Base-by-base conservation (phyloP, 2,797 vertebrate genomes). In the Typhlichthys subterraneus region DNA sequence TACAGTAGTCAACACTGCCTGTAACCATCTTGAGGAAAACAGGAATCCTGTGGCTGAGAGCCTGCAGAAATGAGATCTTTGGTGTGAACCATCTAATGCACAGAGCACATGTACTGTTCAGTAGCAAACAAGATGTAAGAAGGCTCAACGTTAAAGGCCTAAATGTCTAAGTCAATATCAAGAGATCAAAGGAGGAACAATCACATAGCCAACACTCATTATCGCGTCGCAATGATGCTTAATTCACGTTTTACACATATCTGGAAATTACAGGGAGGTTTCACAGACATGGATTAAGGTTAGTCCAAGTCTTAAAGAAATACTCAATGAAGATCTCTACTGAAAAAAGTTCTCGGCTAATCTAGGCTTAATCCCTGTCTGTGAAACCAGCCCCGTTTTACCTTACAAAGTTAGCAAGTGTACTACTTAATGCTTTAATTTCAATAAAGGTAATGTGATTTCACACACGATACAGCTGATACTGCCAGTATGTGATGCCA, bases 101-200 rank as follows among this genome's bases (percentile, higher is more conserved):
- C 82, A 81, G 80, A 91, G 79, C 86, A 89, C 83, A 88, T 88
- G 89, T 87, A 61, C 81, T 88, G 89, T 87, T 59, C 81, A 80
- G 79, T 77, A 81, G 83, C 61, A 63, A 42, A 82, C 70, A 87
- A 53, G 66, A 65, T 31, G 75, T 56, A 82, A 29, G 5, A 33
- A 63, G 58, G 75, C 73, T 75, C 73, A 68, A 72, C 69, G 79
- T 83, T 70, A 74, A 70, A 79, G 70, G 61, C 50, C 2, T 38
- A 38, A 7, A 75, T 71, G 79, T 80, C 82, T 73, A 85, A 80
- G 83, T 87, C 80, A 80, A 79, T 81, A 77, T 85, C 56, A 85
- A 81, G 76, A 83, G 61, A 79, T 61, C 14, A 54, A 54, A 54
- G 12, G 55, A 15, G 12, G 47, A 64, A 68, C 2, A 11, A 15